Evolutionary conservation across 2,888 invertebrate genomes (phyloP).

Genomic region (Habrosyne pyritoides): DNA sequence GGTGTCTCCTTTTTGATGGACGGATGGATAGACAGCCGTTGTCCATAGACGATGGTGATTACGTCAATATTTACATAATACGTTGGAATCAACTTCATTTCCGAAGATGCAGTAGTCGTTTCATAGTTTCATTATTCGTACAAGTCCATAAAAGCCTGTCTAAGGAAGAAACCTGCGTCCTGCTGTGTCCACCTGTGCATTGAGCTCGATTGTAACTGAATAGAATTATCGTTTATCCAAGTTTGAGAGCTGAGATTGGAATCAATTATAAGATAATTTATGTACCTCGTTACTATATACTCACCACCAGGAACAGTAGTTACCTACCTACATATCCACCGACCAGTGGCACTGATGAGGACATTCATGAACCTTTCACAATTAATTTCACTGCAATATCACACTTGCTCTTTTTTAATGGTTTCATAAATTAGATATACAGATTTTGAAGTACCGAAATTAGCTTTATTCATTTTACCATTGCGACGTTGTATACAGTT

Average conservation of each 20-base stretch:
- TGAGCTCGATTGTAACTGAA: not conserved
- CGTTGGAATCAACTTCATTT: conserved; percentile 16
- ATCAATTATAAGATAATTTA: not conserved
- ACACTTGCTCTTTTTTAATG: no score
- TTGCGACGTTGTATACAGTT: no score
- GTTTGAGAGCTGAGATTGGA: not conserved
- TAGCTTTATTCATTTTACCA: no score
- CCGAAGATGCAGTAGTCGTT: not conserved
- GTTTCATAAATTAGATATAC: no score
- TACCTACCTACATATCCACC: no score
- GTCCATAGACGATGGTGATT: conserved; percentile 43
- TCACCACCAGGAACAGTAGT: not conserved
- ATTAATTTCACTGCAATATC: no score
- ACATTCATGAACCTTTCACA: no score
- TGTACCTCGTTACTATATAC: no score
- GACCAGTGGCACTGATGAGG: no score
- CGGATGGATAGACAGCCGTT: conserved; percentile 18
- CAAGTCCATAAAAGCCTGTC: not conserved
- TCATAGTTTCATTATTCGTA: not conserved
- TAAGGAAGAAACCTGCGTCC: not conserved
- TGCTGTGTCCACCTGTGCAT: not conserved
- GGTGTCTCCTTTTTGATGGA: conserved; percentile 16
- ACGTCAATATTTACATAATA: conserved; percentile 37
- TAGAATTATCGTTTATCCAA: conserved; percentile 2
- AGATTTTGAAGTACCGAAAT: no score